phyloP scores from a whole-genome alignment of 2,888 invertebrate species.

The Liopterus haemorrhoidalis region DNA sequence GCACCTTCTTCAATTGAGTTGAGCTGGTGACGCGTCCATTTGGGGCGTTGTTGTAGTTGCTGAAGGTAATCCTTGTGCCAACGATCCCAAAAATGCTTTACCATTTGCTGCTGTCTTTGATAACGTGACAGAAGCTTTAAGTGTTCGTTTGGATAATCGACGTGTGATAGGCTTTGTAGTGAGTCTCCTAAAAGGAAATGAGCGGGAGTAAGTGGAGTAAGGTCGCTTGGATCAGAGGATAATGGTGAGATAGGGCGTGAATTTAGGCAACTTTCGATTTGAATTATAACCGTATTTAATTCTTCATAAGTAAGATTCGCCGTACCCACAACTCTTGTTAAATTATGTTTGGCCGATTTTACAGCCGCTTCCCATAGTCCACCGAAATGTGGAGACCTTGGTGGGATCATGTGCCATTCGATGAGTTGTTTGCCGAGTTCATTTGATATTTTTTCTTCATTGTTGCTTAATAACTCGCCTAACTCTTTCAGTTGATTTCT shows the following conservation, averaged over 20 bases:
- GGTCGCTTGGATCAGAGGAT: constrained; percentile 26
- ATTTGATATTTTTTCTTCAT: constrained; percentile 5
- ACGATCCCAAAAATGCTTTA: constrained; percentile 17
- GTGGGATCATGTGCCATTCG: constrained; percentile 30
- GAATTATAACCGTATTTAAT: constrained; percentile 25
- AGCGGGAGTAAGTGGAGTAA: constrained; percentile 30
- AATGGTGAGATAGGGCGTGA: constrained; percentile 27
- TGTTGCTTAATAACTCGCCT: not conserved
- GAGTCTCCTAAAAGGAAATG: constrained; percentile 33
- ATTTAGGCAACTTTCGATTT: constrained; percentile 29
- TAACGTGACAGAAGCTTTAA: constrained; percentile 22
- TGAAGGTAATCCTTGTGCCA: constrained; percentile 27
- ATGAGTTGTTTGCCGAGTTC: constrained; percentile 2
- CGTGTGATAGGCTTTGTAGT: constrained; percentile 28
- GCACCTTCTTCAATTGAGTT: not conserved
- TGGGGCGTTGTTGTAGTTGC: constrained; percentile 23
- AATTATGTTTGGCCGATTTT: constrained; percentile 28
- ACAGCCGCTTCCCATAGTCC: constrained; percentile 32
- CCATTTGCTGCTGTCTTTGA: constrained; percentile 14
- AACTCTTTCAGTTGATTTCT: constrained; percentile 14
- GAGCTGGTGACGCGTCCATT: constrained; percentile 15
- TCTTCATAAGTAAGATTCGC: constrained; percentile 26
- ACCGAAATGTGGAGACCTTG: constrained; percentile 26
- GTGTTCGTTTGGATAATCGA: constrained; percentile 18
- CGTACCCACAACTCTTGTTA: constrained; percentile 22